Conservation (phyloP, 2,113 vertebrate genomes). For the Petaurus breviceps region DNA sequence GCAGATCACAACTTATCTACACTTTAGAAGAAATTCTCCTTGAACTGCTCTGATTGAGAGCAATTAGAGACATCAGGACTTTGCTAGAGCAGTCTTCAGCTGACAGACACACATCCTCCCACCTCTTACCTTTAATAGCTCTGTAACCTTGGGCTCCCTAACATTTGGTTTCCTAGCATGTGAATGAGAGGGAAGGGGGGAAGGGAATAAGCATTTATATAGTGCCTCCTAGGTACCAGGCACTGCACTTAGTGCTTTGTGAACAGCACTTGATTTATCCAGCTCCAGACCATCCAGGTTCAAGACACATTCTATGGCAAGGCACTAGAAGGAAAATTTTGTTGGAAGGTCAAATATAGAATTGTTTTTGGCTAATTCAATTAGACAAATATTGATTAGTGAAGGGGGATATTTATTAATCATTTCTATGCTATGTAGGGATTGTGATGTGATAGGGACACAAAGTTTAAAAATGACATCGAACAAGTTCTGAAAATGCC, state of each 20-base stretch:
- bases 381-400: background rate
- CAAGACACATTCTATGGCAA: background rate
- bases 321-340: background rate
- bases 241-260: background rate
- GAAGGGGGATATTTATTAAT: background rate
- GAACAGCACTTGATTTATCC: background rate
- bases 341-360: background rate
- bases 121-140: background rate
- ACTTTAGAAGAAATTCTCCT: background rate
- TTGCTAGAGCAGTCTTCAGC: background rate
- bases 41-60: background rate
- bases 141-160: background rate
- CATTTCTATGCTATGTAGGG: background rate
- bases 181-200: background rate
- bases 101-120: background rate
- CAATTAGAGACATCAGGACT: background rate
- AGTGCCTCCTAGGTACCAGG: background rate
- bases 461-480: background rate
- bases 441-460: background rate
- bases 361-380: background rate
- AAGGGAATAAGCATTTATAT: background rate
- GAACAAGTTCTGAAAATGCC: background rate
- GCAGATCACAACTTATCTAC: background rate
- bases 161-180: background rate
- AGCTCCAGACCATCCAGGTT: background rate